Conservation (phyloP, 2,797 vertebrate species). For the Pseudocheirus occidentalis region DNA sequence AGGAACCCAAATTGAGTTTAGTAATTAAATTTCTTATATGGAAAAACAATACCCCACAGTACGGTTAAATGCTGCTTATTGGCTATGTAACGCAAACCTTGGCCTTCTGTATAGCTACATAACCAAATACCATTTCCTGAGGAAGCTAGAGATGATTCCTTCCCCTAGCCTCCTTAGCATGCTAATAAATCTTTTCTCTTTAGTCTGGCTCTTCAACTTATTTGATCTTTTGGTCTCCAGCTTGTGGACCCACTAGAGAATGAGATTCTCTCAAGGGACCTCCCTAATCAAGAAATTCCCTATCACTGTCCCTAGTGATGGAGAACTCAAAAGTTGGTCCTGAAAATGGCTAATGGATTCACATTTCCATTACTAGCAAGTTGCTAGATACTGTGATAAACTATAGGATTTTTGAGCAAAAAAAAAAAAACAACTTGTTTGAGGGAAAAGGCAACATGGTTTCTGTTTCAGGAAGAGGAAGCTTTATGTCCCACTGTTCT, state of each 20-base stretch:
- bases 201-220: neutral
- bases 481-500: neutral
- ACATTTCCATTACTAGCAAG: neutral
- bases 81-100: neutral
- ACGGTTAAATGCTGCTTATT: neutral
- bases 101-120: neutral
- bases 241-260: too few relatives aligned
- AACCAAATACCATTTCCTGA: neutral
- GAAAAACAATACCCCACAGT: neutral
- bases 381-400: neutral
- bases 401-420: neutral
- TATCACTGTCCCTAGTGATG: too few relatives aligned
- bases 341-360: neutral
- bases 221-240: neutral
- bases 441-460: neutral
- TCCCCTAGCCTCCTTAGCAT: neutral
- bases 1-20: neutral
- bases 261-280: too few relatives aligned
- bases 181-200: neutral
- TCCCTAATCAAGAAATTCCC: neutral
- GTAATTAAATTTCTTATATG: neutral
- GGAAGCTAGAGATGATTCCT: neutral
- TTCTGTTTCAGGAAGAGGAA: neutral
- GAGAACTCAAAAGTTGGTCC: neutral
- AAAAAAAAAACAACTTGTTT: too few relatives aligned